Percentiles rank a stretch among this genome's conserved stretches.
These are phyloP conservation scores for Denticeps clupeoides DNA, from an alignment of 2,797 vertebrate genomes.

Conservation along the genomic window DNA sequence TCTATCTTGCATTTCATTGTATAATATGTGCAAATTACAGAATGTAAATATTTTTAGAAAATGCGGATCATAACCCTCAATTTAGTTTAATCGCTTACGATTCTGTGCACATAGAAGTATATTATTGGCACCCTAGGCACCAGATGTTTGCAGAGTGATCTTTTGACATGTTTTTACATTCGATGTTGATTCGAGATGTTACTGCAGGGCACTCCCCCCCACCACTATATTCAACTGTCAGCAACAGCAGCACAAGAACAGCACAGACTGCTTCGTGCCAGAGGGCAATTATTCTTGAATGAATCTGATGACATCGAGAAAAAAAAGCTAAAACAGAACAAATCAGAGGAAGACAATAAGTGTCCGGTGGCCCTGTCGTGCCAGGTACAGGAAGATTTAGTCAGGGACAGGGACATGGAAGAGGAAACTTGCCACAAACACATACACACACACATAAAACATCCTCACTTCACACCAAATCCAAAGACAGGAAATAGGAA, in stretches of 20 bases:
- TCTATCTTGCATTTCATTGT: no score
- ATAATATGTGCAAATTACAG: no score
- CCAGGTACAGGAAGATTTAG: constrained; percentile 62
- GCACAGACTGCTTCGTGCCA: no score
- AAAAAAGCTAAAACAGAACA: constrained; percentile 26
- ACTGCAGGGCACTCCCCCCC: no score
- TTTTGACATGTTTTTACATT: no score
- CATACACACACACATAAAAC: constrained; percentile 18
- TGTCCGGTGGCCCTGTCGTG: constrained; percentile 51
- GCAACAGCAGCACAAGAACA: background rate
- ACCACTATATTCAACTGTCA: background rate
- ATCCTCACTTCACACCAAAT: constrained; percentile 51
- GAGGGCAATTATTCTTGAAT: constrained; percentile 41
- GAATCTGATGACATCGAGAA: constrained; percentile 45
- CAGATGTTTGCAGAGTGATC: no score
- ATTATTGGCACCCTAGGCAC: no score
- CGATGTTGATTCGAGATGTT: no score
- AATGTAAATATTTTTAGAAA: no score
- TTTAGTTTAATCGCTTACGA: no score
- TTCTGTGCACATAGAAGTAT: no score
- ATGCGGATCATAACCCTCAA: no score
- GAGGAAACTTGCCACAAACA: constrained; percentile 47
- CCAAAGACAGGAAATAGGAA: constrained; percentile 60
- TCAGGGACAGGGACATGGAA: constrained; percentile 48
- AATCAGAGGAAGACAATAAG: constrained; percentile 45